Evolutionary conservation across 2,888 invertebrate genomes (phyloP), one percentile per base, ranked within the genome.

Genomic region (Pollenia angustigena): DNA sequence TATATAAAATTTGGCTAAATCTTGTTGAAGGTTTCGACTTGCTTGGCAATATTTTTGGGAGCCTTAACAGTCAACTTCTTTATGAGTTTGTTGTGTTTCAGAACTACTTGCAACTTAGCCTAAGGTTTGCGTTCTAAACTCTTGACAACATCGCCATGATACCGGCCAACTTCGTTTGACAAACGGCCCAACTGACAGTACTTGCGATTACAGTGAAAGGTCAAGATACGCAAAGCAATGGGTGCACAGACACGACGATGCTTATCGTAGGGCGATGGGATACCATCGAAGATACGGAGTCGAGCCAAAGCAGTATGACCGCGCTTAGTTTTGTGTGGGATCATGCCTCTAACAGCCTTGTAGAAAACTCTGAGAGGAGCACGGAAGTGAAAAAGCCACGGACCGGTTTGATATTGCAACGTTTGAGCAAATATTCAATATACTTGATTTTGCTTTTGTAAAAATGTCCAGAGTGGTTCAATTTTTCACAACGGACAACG

Each of bases 81-180:
- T 85, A 95, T 95, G 90, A 91, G 91, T 90, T 91, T 91, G 90
- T 93, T 93, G 90, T 93, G 93, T 89, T 92, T 93, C 56, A 93
- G 90, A 75, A 90, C 92, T 42, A 93, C 90, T 54, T 91, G 92
- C 88, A 96, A 95, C 95, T 97, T 97, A 89, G 97, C 95, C 94
- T 96, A 96, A 92, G 99, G 96, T 95, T 99, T 99, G 92, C 97
- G 96, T 94, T 99, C 99, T 89, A 99, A 95, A 88, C 98, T 98
- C 93, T 97, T 96, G 85, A 99, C 97, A 78, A 99, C 99, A 89
- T 96, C 96, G 93, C 98, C 97, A 95, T 99, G 99, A 94, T 99
- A 99, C 99, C 99, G 99, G 91, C 99, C 99, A 85, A 99, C 99
- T 94, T 99, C 99, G 93, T 98, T 98, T 62, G 99, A 98, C 89